phyloP scores from a whole-genome alignment of 2,797 vertebrate species.

The Anableps anableps region DNA sequence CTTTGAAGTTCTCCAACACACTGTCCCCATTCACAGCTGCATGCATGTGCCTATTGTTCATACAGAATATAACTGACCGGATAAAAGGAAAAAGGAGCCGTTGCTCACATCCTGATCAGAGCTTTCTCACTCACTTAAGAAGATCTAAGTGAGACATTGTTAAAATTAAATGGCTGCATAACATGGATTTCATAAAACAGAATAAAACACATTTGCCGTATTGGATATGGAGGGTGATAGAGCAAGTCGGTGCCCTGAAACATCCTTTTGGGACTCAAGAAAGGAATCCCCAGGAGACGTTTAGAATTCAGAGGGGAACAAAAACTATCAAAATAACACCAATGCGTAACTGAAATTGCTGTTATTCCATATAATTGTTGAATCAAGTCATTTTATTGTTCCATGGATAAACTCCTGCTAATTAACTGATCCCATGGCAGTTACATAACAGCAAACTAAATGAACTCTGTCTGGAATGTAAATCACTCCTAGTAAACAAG shows the following conservation, averaged over 20 bases:
- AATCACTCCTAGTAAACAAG: background rate
- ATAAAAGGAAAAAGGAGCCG: conserved; percentile 16
- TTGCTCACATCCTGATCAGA: conserved; percentile 31
- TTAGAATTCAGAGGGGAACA: background rate
- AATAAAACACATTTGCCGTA: conserved; percentile 14
- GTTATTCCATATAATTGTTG: background rate
- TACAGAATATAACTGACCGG: conserved; percentile 23
- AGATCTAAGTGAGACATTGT: conserved; percentile 49
- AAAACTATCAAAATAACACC: background rate
- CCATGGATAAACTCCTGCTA: background rate
- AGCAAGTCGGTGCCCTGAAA: conserved; percentile 9
- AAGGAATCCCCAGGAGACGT: too few species aligned
- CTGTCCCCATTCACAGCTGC: conserved; percentile 50
- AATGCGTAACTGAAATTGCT: background rate
- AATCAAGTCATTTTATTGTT: background rate
- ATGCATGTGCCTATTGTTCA: conserved; percentile 51
- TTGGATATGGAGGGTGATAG: background rate
- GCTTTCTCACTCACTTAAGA: conserved; percentile 40
- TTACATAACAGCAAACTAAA: background rate
- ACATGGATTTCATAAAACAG: conserved; percentile 29
- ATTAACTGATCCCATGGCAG: background rate
- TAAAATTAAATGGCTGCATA: conserved; percentile 17
- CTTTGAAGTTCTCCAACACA: conserved; percentile 55
- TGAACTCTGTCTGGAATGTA: background rate
- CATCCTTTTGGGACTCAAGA: too few species aligned